Evolutionary conservation across 2,113 vertebrate genomes (phyloP), one percentile per base, ranked within the genome.

Genomic region (Eptatretus burgeri): DNA sequence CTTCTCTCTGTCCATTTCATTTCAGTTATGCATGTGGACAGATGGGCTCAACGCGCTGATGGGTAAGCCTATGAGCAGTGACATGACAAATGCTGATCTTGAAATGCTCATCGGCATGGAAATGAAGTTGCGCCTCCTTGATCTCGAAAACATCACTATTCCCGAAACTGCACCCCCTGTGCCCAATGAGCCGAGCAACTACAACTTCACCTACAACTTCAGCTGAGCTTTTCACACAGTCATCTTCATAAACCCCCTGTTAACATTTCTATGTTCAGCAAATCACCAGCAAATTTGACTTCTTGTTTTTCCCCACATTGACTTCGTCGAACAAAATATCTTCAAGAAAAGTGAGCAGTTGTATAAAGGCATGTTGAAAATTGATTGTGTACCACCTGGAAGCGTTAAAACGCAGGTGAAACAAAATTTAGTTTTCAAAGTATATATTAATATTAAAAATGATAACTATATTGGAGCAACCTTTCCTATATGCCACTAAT

Each of bases 101-200:
- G 89, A 98, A 62, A 80, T 84, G 69, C 79, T 98, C 66, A 79
- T 98, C 51, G 83, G 85, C 9, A 93, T 95, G 84, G 91, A 96
- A 72, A 85, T 95, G 62, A 98, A 98, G 70, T 78, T 98, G 72
- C 82, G 80, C 60, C 77, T 98, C 51, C 70, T 98, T 71, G 91
- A 98, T 70, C 78, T 98, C 66, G 91, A 94, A 74, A 94, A 88
- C 13, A 77, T 98, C 51, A 73, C 75, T 66, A 93, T 98, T 69
- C 91, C 91, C 0, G 85, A 94, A 7, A 67, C 52, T 0, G 81
- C 91, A 0, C 91, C 91, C 1, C 77, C 77, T 0, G 7, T 98
- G 5, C 91, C 91, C 62, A 84, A 83, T 20, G 78, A 82, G 2
- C 91, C 91, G n/a, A 86, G 81, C 75, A 94, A 83, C 73, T 80